Evolutionary conservation across 2,888 invertebrate species (phyloP), one percentile per base, ranked within the genome.

Genomic region (Lithosia quadra): DNA sequence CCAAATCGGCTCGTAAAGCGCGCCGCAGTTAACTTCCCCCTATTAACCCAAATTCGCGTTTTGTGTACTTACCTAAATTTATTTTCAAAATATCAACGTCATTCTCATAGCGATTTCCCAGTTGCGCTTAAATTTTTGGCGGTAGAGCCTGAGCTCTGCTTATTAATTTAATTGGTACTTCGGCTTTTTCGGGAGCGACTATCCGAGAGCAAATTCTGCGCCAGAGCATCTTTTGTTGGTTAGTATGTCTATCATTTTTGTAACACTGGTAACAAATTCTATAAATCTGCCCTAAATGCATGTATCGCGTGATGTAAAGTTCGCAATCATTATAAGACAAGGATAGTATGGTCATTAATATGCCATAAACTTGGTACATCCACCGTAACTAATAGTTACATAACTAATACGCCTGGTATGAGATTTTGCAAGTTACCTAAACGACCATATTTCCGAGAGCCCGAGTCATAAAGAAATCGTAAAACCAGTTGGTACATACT

Each of bases 401-500:
- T 49, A 49, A n/a, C 49, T 49, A n/a, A n/a, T 49, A n/a, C 43
- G 9, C 43, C 9, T 49, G n/a, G 49, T 49, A 49, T 49, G n/a
- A 49, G 49, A 1, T 49, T 49, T n/a, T 49, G 49, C 49, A 49
- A 49, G 49, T 49, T n/a, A n/a, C 43, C 43, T 43, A 43, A 43
- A 43, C 49, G 49, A 18, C n/a, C n/a, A n/a, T 49, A n/a, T 49
- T 49, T 49, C 49, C 49, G n/a, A 49, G 49, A n/a, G n/a, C 49
- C 9, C 9, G 9, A 49, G 49, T 49, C 49, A 49, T 49, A 49
- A 49, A 49, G n/a, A 49, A 49, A 49, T 49, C 49, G n/a, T 49
- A 49, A 49, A 49, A n/a, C n/a, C n/a, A 49, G 7, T 9, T 49
- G 49, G 49, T 8, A 49, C 49, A 49, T 49, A 49, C n/a, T 49